Evolutionary conservation across 2,113 vertebrate genomes (phyloP).

Genomic region (Ceuthmochares aereus): DNA sequence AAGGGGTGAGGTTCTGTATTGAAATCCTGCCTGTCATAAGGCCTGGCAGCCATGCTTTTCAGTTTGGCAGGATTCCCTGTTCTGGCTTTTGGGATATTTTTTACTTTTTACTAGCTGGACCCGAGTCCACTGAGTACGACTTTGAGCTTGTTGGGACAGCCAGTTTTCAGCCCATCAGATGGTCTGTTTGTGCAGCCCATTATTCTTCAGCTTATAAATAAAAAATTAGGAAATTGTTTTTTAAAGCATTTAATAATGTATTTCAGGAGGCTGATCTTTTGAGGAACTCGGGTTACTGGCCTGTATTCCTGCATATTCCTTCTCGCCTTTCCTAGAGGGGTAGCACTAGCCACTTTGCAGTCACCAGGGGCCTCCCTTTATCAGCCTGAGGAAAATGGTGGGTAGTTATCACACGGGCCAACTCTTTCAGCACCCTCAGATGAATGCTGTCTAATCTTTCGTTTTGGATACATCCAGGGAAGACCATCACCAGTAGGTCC

Average conservation of each 20-base stretch:
- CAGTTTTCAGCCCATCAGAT: background rate
- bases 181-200: background rate
- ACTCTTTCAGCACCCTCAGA: background rate
- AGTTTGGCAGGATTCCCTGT: background rate
- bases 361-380: background rate
- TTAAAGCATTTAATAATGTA: background rate
- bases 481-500: background rate
- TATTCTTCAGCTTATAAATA: background rate
- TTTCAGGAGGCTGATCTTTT: background rate
- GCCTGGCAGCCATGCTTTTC: background rate
- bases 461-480: background rate
- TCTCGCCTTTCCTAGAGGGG: background rate
- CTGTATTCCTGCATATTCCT: background rate
- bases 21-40: background rate
- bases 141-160: background rate
- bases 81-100: background rate
- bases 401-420: background rate
- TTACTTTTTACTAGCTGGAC: background rate
- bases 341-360: background rate
- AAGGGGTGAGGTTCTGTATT: background rate
- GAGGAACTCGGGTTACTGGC: background rate
- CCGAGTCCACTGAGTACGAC: fast-evolving
- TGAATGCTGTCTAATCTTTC: background rate
- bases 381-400: background rate
- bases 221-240: background rate